A percentile compares a stretch with the other conserved stretches of the same genome.
Conservation (phyloP, 1,140 invertebrate species). For the Drosophila ananassae region DNA sequence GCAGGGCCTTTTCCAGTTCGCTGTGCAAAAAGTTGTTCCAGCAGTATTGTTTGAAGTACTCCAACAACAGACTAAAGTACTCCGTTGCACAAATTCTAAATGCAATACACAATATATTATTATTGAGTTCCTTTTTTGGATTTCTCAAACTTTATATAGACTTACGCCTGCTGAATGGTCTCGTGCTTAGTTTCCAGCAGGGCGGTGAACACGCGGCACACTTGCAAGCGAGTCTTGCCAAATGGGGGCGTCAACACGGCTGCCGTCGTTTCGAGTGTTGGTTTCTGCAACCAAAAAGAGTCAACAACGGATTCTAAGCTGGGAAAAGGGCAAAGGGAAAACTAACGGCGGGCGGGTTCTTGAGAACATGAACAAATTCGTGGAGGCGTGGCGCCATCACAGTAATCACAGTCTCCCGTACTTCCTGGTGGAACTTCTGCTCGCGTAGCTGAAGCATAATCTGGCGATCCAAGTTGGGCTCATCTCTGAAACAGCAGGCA, state of each 20-base stretch:
- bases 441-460: conserved; percentile 79
- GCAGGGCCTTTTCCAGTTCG: conserved; percentile 91
- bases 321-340: not conserved
- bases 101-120: not conserved
- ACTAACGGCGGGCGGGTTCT: conserved; percentile 90
- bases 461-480: conserved; percentile 75
- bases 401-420: conserved; percentile 86
- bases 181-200: conserved; percentile 88
- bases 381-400: conserved; percentile 89
- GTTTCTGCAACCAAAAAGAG: conserved; percentile 55
- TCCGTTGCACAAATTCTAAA: conserved; percentile 78
- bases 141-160: not conserved
- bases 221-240: conserved; percentile 90
- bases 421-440: conserved; percentile 85
- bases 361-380: conserved; percentile 89
- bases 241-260: conserved; percentile 88
- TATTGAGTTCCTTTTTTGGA: not conserved
- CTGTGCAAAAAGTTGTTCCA: conserved; percentile 96
- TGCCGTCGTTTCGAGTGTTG: conserved; percentile 67
- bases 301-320: not conserved
- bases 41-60: conserved; percentile 92
- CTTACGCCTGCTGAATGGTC: conserved; percentile 85
- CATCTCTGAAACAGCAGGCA: conserved; percentile 60
- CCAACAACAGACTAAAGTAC: conserved; percentile 86
- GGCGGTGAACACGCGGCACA: conserved; percentile 89